Evolutionary conservation across 2,888 invertebrate genomes (phyloP).

Genomic region (Sphaerophoria taeniata): DNA sequence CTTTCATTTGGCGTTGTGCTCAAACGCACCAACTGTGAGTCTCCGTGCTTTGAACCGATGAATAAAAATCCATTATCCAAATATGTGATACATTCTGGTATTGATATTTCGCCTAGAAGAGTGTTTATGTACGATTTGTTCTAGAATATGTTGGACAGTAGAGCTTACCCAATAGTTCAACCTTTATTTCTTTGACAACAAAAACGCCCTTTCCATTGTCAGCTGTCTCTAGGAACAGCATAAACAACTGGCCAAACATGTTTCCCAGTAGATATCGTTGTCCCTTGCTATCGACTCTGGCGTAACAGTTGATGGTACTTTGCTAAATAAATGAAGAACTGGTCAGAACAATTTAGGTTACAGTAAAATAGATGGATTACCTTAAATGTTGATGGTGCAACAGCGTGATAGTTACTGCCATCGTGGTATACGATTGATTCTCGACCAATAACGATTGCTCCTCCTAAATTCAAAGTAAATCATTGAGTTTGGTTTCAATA

Average conservation of each 20-base stretch:
- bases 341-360: neutral
- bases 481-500: neutral
- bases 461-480: conserved; percentile 83
- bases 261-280: conserved; percentile 96
- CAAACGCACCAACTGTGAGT: conserved; percentile 96
- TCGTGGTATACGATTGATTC: conserved; percentile 99
- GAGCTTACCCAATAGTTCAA: conserved; percentile 90
- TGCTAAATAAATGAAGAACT: conserved; percentile 85
- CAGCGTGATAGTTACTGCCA: conserved; percentile 94
- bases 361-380: conserved; percentile 82
- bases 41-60: conserved; percentile 97
- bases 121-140: neutral
- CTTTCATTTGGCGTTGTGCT: conserved; percentile 92
- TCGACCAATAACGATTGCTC: conserved; percentile 98
- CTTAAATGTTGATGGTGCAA: conserved; percentile 97
- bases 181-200: conserved; percentile 95
- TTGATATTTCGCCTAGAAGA: conserved; percentile 94
- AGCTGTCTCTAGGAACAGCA: conserved; percentile 95
- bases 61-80: conserved; percentile 99
- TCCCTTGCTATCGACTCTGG: conserved; percentile 95
- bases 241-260: conserved; percentile 96
- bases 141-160: neutral
- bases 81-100: conserved; percentile 98
- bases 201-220: conserved; percentile 90
- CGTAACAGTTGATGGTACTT: conserved; percentile 97